phyloP scores from a whole-genome alignment of 2,888 invertebrate species.

The Eudiplozoon nipponicum region DNA sequence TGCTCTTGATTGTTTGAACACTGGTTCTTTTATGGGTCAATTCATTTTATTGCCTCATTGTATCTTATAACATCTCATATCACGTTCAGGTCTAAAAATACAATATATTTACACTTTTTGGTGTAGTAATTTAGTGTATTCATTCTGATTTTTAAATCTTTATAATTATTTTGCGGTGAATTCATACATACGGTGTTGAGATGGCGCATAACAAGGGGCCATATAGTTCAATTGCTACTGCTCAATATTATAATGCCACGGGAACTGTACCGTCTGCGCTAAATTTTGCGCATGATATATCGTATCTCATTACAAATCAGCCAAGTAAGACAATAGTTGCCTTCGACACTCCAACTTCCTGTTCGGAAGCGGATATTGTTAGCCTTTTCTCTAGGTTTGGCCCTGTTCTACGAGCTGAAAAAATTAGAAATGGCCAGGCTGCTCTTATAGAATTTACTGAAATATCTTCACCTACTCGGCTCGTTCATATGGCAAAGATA shows the following conservation, averaged over 20 bases:
- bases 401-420: not conserved
- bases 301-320: constrained; percentile 3
- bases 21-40: no score
- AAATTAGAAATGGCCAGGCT: not conserved
- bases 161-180: no score
- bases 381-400: constrained; percentile 12
- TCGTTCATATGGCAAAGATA: constrained; percentile 10
- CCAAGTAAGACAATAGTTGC: constrained; percentile 5
- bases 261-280: not conserved
- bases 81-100: no score
- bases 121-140: no score
- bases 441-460: constrained; percentile 13
- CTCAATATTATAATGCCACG: not conserved
- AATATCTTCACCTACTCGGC: not conserved
- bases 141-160: no score
- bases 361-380: constrained; percentile 7
- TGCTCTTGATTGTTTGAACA: no score
- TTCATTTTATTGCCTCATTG: no score
- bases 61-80: no score
- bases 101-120: no score
- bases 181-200: no score
- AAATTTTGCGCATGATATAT: constrained; percentile 1
- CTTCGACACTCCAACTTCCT: constrained; percentile 5
- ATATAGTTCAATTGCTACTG: no score
- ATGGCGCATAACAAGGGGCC: no score